Evolutionary conservation across 2,113 vertebrate species (phyloP).

Genomic region (Aegotheles bennettii): DNA sequence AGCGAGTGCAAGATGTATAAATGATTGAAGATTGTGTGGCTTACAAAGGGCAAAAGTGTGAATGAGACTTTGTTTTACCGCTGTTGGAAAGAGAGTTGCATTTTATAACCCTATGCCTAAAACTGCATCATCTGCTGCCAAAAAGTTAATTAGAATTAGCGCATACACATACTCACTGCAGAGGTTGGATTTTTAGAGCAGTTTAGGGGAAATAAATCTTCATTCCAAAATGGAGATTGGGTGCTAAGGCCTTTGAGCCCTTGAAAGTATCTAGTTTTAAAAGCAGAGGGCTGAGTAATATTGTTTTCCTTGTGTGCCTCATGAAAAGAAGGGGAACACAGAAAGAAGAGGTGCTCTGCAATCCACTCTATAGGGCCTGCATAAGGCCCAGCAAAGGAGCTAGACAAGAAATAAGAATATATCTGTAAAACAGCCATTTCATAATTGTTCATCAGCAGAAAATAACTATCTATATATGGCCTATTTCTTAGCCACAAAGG

Average conservation of each 20-base stretch:
- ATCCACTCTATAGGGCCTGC: neutral
- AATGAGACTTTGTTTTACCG: constrained; percentile 51
- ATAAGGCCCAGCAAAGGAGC: neutral
- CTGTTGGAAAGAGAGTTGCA: neutral
- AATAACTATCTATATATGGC: neutral
- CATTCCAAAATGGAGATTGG: neutral
- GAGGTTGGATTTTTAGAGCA: neutral
- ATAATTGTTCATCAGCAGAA: neutral
- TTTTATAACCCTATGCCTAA: neutral
- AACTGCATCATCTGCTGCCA: neutral
- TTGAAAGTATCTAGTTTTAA: neutral
- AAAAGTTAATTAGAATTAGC: constrained; percentile 18
- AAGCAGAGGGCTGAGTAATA: neutral
- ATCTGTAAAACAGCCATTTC: neutral
- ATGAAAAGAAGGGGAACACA: neutral
- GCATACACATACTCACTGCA: neutral
- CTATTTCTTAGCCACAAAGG: neutral
- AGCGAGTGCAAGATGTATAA: constrained; percentile 24
- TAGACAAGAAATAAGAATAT: neutral
- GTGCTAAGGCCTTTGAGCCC: neutral
- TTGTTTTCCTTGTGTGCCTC: neutral
- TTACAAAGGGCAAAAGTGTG: constrained; percentile 66
- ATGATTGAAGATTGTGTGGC: constrained; percentile 58
- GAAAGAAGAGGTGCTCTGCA: neutral
- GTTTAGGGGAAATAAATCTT: neutral